Evolutionary conservation across 1,140 invertebrate species (phyloP).

Genomic region (Fopius arisanus): DNA sequence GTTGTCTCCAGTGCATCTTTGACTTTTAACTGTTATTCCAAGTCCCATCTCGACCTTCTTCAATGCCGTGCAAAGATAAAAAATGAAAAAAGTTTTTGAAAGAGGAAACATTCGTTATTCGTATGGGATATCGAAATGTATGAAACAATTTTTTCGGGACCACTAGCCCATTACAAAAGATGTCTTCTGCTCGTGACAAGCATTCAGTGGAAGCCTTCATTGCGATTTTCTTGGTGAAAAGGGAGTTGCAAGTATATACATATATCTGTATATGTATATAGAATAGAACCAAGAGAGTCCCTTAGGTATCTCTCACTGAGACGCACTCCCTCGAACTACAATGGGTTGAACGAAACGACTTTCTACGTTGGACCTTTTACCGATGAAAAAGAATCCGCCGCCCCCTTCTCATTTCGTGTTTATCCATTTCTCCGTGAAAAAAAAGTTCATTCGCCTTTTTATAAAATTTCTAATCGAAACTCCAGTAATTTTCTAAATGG

Average conservation of each 20-base stretch:
- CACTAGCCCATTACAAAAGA: constrained; percentile 60
- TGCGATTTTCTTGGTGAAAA: constrained; percentile 21
- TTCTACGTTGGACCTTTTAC: constrained; percentile 47
- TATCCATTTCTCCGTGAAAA: background rate
- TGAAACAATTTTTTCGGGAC: constrained; percentile 62
- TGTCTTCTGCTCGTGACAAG: constrained; percentile 62
- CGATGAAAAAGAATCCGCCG: constrained; percentile 28
- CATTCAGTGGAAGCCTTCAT: constrained; percentile 50
- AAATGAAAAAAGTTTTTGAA: background rate
- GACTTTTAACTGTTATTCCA: background rate
- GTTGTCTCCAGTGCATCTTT: background rate
- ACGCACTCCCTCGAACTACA: constrained; percentile 42
- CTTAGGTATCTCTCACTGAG: constrained; percentile 28
- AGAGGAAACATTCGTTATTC: constrained; percentile 44
- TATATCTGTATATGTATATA: constrained; percentile 13
- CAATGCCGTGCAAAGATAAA: background rate
- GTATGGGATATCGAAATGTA: constrained; percentile 49
- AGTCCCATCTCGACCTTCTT: background rate
- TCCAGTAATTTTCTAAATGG: constrained; percentile 63
- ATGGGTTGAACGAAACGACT: constrained; percentile 51
- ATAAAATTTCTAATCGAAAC: constrained; percentile 59
- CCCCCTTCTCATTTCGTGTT: background rate
- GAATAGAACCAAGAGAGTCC: constrained; percentile 37
- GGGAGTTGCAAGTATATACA: constrained; percentile 26
- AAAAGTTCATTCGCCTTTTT: background rate